phyloP scores from a whole-genome alignment of 2,113 vertebrate species.

The Erinaceus europaeus region DNA sequence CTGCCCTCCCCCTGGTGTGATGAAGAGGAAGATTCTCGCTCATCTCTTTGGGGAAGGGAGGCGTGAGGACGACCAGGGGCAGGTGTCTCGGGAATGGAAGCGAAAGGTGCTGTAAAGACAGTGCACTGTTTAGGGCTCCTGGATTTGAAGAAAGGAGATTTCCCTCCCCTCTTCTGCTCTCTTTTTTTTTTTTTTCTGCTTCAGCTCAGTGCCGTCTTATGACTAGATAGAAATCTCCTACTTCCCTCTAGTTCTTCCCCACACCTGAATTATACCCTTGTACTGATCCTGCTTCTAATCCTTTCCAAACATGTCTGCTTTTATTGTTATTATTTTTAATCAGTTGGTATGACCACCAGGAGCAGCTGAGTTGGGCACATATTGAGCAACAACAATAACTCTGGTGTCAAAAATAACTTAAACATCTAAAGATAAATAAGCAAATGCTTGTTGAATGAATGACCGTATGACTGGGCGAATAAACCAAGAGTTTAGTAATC shows the following conservation, averaged over 20 bases:
- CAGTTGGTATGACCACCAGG: no score
- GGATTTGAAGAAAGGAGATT: background rate
- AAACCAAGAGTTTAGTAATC: background rate
- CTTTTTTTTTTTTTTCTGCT: background rate
- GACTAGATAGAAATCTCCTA: background rate
- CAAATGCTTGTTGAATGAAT: conserved; percentile 22
- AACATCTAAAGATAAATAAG: no score
- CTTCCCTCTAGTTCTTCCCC: background rate
- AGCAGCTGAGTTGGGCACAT: no score
- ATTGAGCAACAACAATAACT: no score
- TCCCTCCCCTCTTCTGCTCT: background rate
- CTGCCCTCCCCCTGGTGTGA: background rate
- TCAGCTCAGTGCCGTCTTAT: background rate
- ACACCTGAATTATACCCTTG: background rate
- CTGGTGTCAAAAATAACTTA: no score
- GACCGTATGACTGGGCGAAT: background rate
- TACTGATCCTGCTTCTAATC: background rate
- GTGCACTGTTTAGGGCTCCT: background rate
- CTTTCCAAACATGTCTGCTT: background rate
- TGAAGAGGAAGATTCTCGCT: background rate
- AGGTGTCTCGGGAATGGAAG: background rate
- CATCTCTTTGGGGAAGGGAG: background rate
- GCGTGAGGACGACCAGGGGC: background rate
- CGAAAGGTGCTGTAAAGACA: background rate
- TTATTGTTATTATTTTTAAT: no score